Evolutionary conservation across 2,888 invertebrate species (phyloP).

Genomic region (Ommatoiulus sabulosus): DNA sequence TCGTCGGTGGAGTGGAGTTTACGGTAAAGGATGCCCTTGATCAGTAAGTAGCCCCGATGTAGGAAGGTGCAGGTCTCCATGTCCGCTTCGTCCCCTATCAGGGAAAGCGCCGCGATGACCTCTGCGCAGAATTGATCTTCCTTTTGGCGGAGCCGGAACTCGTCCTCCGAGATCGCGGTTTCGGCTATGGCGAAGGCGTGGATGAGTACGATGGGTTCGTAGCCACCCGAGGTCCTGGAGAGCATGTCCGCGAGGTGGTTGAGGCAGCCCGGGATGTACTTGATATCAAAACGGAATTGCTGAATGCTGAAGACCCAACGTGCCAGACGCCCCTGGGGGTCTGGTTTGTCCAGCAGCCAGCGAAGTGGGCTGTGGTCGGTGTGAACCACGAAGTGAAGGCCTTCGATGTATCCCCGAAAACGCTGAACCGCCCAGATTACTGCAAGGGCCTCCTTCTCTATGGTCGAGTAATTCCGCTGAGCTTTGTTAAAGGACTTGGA

Average conservation of each 20-base stretch:
- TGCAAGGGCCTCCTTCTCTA: too few species aligned
- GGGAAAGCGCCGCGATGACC: not conserved
- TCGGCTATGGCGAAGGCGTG: not conserved
- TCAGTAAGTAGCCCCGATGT: too few species aligned
- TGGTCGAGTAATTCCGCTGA: not conserved
- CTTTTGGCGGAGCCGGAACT: not conserved
- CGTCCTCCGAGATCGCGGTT: not conserved
- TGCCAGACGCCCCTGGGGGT: too few species aligned
- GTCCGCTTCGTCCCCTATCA: too few species aligned
- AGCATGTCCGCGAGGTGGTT: not conserved
- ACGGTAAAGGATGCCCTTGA: too few species aligned
- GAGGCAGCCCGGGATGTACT: not conserved
- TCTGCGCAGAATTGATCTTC: not conserved
- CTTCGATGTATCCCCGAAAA: not conserved
- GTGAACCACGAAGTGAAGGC: not conserved
- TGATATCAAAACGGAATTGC: not conserved
- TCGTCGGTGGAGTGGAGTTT: not conserved
- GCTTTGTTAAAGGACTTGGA: not conserved
- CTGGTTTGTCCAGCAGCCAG: not conserved
- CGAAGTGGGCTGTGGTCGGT: not conserved
- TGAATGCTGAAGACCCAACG: not conserved
- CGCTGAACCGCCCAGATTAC: too few species aligned
- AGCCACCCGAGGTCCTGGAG: not conserved
- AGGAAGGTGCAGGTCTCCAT: too few species aligned
- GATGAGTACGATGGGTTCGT: not conserved